Conservation (phyloP, 2,888 invertebrate species). For the Drosophila algonquin region DNA sequence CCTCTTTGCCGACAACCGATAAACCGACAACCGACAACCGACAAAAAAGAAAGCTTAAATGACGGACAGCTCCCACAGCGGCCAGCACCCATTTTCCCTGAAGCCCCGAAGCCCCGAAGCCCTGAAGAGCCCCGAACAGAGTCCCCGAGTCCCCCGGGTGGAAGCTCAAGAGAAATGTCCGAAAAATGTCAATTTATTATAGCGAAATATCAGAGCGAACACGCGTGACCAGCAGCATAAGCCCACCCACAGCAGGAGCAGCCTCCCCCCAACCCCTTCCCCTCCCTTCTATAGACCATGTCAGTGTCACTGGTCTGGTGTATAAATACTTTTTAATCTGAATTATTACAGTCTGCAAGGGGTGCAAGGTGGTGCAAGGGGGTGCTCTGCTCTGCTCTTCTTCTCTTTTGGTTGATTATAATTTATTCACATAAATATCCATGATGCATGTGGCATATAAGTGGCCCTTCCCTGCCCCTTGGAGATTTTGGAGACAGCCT, state of each 20-base stretch:
- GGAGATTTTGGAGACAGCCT: slow-evolving; percentile 36
- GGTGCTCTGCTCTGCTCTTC: background rate
- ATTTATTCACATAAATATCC: slow-evolving; percentile 72
- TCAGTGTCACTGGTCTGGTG: slow-evolving; percentile 49
- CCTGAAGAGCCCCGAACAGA: slow-evolving; percentile 4
- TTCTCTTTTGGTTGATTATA: slow-evolving; percentile 59
- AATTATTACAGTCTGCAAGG: slow-evolving; percentile 62
- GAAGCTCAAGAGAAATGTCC: slow-evolving; percentile 46
- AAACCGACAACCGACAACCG: slow-evolving; percentile 17
- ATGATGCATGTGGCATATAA: slow-evolving; percentile 66
- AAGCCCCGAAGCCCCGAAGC: slow-evolving; percentile 6
- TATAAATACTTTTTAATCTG: slow-evolving; percentile 72
- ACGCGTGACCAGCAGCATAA: slow-evolving; percentile 56
- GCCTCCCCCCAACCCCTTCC: background rate
- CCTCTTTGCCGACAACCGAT: too few species aligned
- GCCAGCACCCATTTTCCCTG: background rate
- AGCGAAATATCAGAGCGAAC: slow-evolving; percentile 58
- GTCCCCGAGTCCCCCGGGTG: background rate
- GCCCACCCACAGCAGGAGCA: slow-evolving; percentile 5
- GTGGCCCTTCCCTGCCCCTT: slow-evolving; percentile 41
- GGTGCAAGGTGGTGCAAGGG: too few species aligned
- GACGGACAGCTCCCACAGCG: slow-evolving; percentile 47
- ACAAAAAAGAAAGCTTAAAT: slow-evolving; percentile 51
- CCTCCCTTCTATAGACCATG: background rate
- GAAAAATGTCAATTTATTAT: slow-evolving; percentile 70